These are phyloP conservation scores for Illadopsis cleaveri DNA, from an alignment of 2,113 vertebrate species.

Conservation along the genomic window DNA sequence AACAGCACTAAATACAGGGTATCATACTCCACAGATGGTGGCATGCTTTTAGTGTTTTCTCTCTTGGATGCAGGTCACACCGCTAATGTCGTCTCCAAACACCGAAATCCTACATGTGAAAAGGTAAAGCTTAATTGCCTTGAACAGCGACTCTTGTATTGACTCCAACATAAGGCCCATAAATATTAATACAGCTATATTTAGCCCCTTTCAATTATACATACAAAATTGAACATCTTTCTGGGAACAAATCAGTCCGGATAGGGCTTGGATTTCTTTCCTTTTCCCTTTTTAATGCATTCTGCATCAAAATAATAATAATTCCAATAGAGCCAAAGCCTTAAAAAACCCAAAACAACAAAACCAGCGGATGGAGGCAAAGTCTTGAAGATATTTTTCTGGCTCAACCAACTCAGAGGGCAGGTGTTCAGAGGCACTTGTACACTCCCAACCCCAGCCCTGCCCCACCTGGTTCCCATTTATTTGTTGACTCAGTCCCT, in stretches of 20 bases:
- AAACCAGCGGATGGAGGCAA: not conserved
- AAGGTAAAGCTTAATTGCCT: conserved; percentile 69
- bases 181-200: conserved; percentile 70
- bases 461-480: not conserved
- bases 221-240: conserved; percentile 61
- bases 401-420: not conserved
- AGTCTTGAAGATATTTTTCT: not conserved
- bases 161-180: conserved; percentile 53
- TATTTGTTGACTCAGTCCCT: not conserved
- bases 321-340: not conserved
- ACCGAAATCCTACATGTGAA: conserved; percentile 42
- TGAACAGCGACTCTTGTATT: conserved; percentile 59
- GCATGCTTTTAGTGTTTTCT: conserved; percentile 17
- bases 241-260: conserved; percentile 41
- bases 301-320: conserved; percentile 25
- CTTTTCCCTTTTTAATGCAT: not conserved
- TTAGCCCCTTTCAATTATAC: conserved; percentile 65
- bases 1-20: conserved; percentile 22
- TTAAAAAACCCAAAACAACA: not conserved
- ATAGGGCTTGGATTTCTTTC: not conserved
- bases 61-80: conserved; percentile 48
- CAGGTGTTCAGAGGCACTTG: not conserved
- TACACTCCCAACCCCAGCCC: not conserved
- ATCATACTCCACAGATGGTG: conserved; percentile 6
- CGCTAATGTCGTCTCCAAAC: conserved; percentile 42